These are phyloP conservation scores for Ischnus inquisitorius DNA, from an alignment of 2,888 invertebrate species.

Conservation along the genomic window DNA sequence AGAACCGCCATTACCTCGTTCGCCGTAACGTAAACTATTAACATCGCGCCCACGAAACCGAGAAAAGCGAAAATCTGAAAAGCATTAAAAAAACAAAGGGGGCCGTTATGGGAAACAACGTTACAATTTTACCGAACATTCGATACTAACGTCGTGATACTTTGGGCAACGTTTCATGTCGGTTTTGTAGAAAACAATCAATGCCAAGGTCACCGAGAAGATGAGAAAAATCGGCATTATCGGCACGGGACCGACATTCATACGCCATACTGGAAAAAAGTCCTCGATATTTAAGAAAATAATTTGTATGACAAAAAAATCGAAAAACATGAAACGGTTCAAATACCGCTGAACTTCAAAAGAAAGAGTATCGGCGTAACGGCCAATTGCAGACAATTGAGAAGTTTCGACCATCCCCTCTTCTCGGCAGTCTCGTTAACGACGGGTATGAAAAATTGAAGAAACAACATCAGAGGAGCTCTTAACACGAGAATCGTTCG, in stretches of 20 bases:
- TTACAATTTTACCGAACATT: not conserved
- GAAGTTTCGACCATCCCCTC: slow-evolving; percentile 87
- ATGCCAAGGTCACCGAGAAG: slow-evolving; percentile 71
- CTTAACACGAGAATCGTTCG: slow-evolving; percentile 85
- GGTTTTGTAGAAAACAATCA: slow-evolving; percentile 78
- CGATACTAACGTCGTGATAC: slow-evolving; percentile 81
- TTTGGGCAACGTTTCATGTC: slow-evolving; percentile 76
- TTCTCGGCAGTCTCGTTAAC: slow-evolving; percentile 86
- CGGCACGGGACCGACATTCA: slow-evolving; percentile 76
- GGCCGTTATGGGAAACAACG: too few species aligned
- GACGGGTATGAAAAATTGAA: slow-evolving; percentile 87
- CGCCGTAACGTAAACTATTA: slow-evolving; percentile 88
- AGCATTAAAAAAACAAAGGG: slow-evolving; percentile 10
- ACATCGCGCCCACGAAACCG: slow-evolving; percentile 87
- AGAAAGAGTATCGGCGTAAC: slow-evolving; percentile 85
- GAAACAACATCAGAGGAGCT: slow-evolving; percentile 86
- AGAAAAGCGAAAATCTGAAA: slow-evolving; percentile 86
- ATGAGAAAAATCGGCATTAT: slow-evolving; percentile 72
- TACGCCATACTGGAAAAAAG: slow-evolving; percentile 74
- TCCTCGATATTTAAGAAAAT: not conserved
- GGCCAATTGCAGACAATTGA: slow-evolving; percentile 87
- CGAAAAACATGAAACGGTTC: slow-evolving; percentile 60
- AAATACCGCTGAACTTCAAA: slow-evolving; percentile 81
- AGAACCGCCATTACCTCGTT: slow-evolving; percentile 88
- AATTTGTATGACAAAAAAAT: not conserved